Base-by-base conservation (phyloP, 1,140 invertebrate genomes). In the Meloidogyne floridensis region DNA sequence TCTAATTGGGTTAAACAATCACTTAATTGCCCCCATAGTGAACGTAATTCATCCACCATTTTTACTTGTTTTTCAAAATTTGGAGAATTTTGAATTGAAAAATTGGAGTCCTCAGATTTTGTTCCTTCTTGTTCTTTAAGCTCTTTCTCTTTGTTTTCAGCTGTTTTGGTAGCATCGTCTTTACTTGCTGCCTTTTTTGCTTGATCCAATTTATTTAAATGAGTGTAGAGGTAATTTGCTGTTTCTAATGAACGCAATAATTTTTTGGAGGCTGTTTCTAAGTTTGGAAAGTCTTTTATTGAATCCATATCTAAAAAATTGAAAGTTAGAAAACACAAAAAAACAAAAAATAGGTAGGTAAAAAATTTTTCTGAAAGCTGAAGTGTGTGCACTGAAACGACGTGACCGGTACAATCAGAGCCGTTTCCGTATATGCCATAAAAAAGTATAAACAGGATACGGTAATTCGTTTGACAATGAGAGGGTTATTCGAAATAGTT, bases 21-120 rank as follows among this genome's bases (percentile, higher is more conserved):
- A 87, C 94, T 95, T 42, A 97, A 90, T 6, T 93, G 93, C 73
- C 93, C 92, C 95, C 95, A 97, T 2, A 97, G 90, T 69, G 93
- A 91, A 84, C 94, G 93, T 11, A 95, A 87, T 59, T 92, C 91
- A 53, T 80, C 82, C 15, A 81, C 65, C 75, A 82, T 77, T 15
- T 86, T 78, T 54, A 69, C 59, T 20, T 11, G 72, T 20, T 9
- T 51, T n/a, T 20, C 18, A 53, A 32, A 72, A 7, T 7, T 72
- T 7, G 11, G 59, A 15, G 54, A 69, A 47, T 13, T 78, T 3
- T 7, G 20, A 5, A 32, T 73, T 54, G 2, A 10, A 13, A 42
- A 53, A 42, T 42, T 43, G 18, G 51, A n/a, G 7, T 18, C 56
- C 11, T 20, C 20, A n/a, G 11, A 8, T 6, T 59, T 42, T 59